Conservation (phyloP, 2,113 vertebrate genomes). For the Thamnaconus septentrionalis region DNA sequence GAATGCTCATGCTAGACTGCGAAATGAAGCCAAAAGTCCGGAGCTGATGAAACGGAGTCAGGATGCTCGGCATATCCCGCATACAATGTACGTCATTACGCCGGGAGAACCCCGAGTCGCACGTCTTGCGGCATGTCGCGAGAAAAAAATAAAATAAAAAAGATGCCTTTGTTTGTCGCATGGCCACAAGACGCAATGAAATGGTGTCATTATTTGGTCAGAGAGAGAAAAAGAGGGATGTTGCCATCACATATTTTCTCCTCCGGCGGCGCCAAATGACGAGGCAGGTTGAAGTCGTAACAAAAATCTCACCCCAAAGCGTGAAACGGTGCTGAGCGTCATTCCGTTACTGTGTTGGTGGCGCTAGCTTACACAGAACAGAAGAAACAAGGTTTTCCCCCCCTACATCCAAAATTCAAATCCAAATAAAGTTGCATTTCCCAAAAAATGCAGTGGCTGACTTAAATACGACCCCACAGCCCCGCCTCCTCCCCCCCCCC, state of each 20-base stretch:
- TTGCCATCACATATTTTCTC: constrained; percentile 66
- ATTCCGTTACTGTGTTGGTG: constrained; percentile 60
- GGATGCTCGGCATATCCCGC: constrained; percentile 21
- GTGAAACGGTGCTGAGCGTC: constrained; percentile 70
- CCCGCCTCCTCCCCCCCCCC: too few relatives aligned
- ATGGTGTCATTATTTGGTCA: constrained; percentile 65
- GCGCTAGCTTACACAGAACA: constrained; percentile 43
- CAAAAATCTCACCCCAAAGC: constrained; percentile 71
- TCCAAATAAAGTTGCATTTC: constrained; percentile 30
- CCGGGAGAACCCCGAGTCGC: constrained; percentile 32
- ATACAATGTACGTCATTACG: constrained; percentile 62
- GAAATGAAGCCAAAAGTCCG: constrained; percentile 52
- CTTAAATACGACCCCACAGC: constrained; percentile 63
- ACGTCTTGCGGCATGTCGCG: constrained; percentile 59
- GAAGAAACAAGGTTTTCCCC: constrained; percentile 30
- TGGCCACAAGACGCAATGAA: constrained; percentile 48
- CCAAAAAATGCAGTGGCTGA: constrained; percentile 63
- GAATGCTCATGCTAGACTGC: constrained; percentile 69
- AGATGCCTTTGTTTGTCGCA: constrained; percentile 64
- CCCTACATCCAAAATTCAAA: constrained; percentile 16
- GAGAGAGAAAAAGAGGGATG: constrained; percentile 40
- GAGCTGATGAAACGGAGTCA: constrained; percentile 47
- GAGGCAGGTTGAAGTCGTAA: constrained; percentile 72
- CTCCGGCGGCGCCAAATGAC: constrained; percentile 63
- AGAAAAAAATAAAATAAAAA: constrained; percentile 31